Evolutionary conservation across 1,140 invertebrate species (phyloP).

Genomic region (Pseudobourletiella spinata): DNA sequence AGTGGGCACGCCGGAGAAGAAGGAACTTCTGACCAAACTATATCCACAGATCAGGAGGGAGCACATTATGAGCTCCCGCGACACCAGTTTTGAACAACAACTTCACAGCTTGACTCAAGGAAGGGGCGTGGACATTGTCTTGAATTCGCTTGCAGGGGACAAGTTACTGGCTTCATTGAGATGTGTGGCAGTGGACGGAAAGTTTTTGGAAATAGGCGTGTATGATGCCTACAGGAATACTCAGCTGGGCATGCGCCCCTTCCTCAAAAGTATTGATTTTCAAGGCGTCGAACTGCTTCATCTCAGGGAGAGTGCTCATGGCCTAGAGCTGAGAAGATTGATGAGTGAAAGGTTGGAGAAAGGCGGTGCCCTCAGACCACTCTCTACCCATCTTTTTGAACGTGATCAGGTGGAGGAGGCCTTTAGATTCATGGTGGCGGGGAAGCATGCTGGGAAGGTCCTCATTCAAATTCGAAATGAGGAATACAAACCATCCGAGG

Average conservation of each 20-base stretch:
- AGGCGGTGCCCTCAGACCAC: conserved; percentile 77
- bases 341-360: no score
- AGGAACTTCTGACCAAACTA: conserved; percentile 52
- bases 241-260: conserved; percentile 80
- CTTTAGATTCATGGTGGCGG: conserved; percentile 91
- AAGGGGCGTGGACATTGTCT: conserved; percentile 61
- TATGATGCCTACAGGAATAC: conserved; percentile 47
- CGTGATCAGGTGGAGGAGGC: conserved; percentile 84
- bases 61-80: conserved; percentile 63
- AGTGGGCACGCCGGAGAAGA: conserved; percentile 60
- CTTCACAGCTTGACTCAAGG: conserved; percentile 52
- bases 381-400: conserved; percentile 69
- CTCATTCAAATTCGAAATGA: conserved; percentile 76
- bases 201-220: conserved; percentile 59
- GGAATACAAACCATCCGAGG: conserved; percentile 44
- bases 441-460: conserved; percentile 96
- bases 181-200: conserved; percentile 56
- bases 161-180: conserved; percentile 58
- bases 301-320: not conserved
- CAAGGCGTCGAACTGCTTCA: conserved; percentile 61
- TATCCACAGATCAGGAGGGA: conserved; percentile 55
- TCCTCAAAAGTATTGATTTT: conserved; percentile 91
- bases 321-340: not conserved
- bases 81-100: conserved; percentile 56
- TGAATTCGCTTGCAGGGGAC: conserved; percentile 69